Base-by-base conservation (phyloP, 2,888 invertebrate genomes). In the Lissonota sp. region DNA sequence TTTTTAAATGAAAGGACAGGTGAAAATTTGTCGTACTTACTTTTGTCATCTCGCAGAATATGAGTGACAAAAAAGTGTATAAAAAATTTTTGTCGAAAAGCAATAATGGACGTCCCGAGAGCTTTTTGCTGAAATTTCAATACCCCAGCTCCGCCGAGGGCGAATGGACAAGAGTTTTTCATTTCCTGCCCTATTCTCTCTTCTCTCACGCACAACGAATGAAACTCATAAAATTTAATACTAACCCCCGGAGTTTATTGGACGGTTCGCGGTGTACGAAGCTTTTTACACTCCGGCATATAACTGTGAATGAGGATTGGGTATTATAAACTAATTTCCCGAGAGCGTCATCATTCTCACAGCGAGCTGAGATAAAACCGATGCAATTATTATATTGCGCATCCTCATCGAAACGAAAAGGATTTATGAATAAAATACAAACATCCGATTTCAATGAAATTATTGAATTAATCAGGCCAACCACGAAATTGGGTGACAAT, bases 161-260 rank as follows among this genome's bases (percentile, higher is more conserved):
- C 69, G 7, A 70, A 26, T 73, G 42, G 46, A 14, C 55, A 6
- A 14, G 42, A 51, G 26, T 80, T 53, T 40, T 42, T 46, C 51
- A 26, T 6, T 49, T 40, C 60, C 6, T 60, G 37, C 7, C 16
- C 26, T 12, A 12, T 12, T 12, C 14, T 12, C 53, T 12, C 16
- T 16, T 7, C 16, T 16, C 53, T 6, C 53, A 53, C 5, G 10
- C 14, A 49, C 42, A 12, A 66, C 60, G 60, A 77, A 81, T 60
- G 44, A 73, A 69, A 73, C 58, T 77, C 51, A 71, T 14, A 80
- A 72, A 76, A 80, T 67, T 76, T 62, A 67, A 76, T 80, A 76
- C 62, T 71, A 62, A 49, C 42, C 37, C 46, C 37, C 42, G 26
- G 37, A 12, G 40, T 60, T 75, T 71, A 70, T 60, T 16, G 53